Conservation (phyloP, 1,140 invertebrate species). For the Drosophila guanche region DNA sequence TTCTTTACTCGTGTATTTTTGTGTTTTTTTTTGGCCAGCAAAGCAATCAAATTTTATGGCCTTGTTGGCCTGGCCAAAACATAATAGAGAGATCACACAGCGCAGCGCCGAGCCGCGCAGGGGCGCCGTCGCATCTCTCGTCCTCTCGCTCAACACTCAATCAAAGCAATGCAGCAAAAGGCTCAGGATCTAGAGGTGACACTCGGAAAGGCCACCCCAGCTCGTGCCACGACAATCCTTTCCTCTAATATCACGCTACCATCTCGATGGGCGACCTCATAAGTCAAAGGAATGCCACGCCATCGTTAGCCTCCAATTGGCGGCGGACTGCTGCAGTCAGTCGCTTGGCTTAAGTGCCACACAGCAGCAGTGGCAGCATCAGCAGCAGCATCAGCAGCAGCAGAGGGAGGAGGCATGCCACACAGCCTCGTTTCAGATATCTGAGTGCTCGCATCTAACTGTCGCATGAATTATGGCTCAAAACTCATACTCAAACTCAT, state of each 20-base stretch:
- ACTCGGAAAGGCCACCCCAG: background rate
- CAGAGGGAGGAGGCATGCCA: no score
- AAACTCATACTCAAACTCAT: constrained; percentile 6
- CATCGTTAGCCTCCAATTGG: constrained; percentile 49
- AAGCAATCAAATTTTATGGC: constrained; percentile 77
- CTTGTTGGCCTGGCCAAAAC: constrained; percentile 61
- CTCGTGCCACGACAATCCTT: background rate
- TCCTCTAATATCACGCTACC: constrained; percentile 10
- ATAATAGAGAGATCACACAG: constrained; percentile 60
- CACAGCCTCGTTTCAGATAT: constrained; percentile 34
- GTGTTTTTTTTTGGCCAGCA: constrained; percentile 38
- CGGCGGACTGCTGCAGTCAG: constrained; percentile 33
- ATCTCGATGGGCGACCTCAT: constrained; percentile 46
- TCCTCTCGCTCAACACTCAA: constrained; percentile 64
- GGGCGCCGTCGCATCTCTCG: constrained; percentile 53
- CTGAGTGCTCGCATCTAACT: constrained; percentile 58
- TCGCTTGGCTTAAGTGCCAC: constrained; percentile 51
- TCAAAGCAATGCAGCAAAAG: constrained; percentile 59
- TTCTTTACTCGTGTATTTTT: constrained; percentile 9
- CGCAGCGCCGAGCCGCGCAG: no score
- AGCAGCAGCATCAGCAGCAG: no score
- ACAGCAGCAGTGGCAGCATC: constrained; percentile 13
- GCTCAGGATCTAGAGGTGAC: constrained; percentile 14
- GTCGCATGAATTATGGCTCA: constrained; percentile 65
- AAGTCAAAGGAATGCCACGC: constrained; percentile 64